These are phyloP conservation scores for Drosophila dunni DNA, from an alignment of 1,140 invertebrate genomes.

Conservation along the genomic window DNA sequence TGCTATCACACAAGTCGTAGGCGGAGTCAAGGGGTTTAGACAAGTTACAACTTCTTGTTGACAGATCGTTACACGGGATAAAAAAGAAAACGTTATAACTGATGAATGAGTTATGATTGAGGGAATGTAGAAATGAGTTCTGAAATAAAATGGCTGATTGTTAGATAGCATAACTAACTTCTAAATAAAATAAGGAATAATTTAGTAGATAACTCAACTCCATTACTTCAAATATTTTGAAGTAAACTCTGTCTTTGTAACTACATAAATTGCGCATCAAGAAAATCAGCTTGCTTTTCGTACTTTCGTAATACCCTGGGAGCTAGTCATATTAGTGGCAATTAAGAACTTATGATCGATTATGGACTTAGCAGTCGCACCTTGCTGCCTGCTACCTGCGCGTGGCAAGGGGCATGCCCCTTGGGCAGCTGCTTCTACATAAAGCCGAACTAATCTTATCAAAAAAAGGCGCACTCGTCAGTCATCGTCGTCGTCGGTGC, in stretches of 20 bases:
- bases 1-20: constrained; percentile 37
- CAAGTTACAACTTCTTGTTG: constrained; percentile 13
- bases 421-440: constrained; percentile 46
- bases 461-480: constrained; percentile 62
- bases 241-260: no score
- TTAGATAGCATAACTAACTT: no score
- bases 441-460: constrained; percentile 70
- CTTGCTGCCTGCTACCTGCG: constrained; percentile 61
- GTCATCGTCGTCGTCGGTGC: constrained; percentile 18
- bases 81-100: not conserved
- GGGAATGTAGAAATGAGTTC: not conserved
- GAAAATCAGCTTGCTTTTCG: not conserved
- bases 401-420: constrained; percentile 25
- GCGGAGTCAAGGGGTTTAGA: constrained; percentile 25
- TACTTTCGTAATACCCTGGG: not conserved
- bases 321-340: constrained; percentile 51
- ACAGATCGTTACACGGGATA: constrained; percentile 33
- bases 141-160: not conserved
- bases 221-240: no score
- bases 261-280: no score
- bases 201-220: no score
- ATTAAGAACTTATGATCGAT: constrained; percentile 67
- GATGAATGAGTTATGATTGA: constrained; percentile 34
- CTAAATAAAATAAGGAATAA: no score
- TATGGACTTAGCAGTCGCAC: constrained; percentile 38